Percentiles rank a stretch among this genome's conserved stretches.
Evolutionary conservation across 2,797 vertebrate genomes (phyloP).

Genomic region (Cheirogaleus major): DNA sequence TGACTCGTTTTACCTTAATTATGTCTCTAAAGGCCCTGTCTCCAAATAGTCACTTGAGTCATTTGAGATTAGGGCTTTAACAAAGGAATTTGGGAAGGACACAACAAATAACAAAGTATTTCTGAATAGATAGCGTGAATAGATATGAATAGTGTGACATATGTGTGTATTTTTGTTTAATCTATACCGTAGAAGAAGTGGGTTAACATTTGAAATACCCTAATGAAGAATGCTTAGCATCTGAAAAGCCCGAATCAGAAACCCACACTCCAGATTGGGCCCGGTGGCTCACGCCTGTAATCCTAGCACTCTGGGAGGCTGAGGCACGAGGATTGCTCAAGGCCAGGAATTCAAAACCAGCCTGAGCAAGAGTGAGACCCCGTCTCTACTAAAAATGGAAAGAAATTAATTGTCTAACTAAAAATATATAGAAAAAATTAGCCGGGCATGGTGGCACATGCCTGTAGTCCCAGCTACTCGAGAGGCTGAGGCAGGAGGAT

Average conservation of each 20-base stretch:
- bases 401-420: too few relatives aligned
- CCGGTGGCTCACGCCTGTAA: too few relatives aligned
- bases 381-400: too few relatives aligned
- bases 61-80: background rate
- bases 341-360: too few relatives aligned
- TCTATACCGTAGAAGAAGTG: background rate
- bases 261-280: background rate
- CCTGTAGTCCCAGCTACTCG: too few relatives aligned
- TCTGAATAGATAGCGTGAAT: background rate
- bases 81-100: background rate
- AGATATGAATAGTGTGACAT: background rate
- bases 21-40: background rate
- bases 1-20: background rate
- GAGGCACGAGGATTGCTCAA: too few relatives aligned
- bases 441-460: too few relatives aligned
- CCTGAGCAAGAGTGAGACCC: too few relatives aligned
- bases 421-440: too few relatives aligned
- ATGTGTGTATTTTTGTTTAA: background rate
- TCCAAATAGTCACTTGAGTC: background rate
- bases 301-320: too few relatives aligned
- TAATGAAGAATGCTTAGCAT: background rate
- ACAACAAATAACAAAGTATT: background rate
- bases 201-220: background rate
- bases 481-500: too few relatives aligned
- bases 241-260: constrained; percentile 23